Evolutionary conservation across 2,113 vertebrate genomes (phyloP).

Genomic region (Gobiocypris rarus): DNA sequence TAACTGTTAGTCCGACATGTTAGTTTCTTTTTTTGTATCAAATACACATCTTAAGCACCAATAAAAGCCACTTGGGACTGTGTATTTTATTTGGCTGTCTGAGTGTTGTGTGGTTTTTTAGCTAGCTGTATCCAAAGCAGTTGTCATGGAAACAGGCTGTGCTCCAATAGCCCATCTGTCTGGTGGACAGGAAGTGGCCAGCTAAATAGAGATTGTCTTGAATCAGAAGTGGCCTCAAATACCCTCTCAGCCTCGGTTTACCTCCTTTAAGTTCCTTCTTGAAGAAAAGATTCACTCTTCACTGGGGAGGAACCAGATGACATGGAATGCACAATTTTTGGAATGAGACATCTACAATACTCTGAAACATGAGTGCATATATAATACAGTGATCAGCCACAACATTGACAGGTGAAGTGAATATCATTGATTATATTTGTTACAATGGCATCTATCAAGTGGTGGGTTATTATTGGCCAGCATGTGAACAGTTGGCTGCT

Average conservation of each 20-base stretch:
- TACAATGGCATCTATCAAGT: too few relatives aligned
- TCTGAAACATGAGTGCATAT: too few relatives aligned
- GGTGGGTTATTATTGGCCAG: too few relatives aligned
- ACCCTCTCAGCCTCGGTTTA: conserved; percentile 28
- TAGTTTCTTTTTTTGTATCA: conserved; percentile 42
- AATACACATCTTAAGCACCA: conserved; percentile 40
- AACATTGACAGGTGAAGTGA: too few relatives aligned
- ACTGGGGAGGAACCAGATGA: not conserved
- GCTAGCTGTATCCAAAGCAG: conserved; percentile 41
- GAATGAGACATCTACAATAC: too few relatives aligned
- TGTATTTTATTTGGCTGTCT: conserved; percentile 39
- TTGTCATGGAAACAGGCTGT: conserved; percentile 43
- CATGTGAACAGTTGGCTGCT: too few relatives aligned
- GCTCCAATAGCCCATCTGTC: conserved; percentile 56
- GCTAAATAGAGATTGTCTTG: conserved; percentile 50
- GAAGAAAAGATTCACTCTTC: not conserved
- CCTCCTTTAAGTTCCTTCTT: not conserved
- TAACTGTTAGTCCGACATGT: conserved; percentile 29
- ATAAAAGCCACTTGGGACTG: conserved; percentile 50
- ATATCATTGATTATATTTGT: too few relatives aligned
- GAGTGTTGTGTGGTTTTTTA: conserved; percentile 48
- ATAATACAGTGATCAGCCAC: too few relatives aligned
- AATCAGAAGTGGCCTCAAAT: conserved; percentile 47
- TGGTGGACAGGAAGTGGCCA: conserved; percentile 64
- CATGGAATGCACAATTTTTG: too few relatives aligned